Evolutionary conservation across 2,888 invertebrate genomes (phyloP), one percentile per base, ranked within the genome.

Genomic region (Myopa testacea): DNA sequence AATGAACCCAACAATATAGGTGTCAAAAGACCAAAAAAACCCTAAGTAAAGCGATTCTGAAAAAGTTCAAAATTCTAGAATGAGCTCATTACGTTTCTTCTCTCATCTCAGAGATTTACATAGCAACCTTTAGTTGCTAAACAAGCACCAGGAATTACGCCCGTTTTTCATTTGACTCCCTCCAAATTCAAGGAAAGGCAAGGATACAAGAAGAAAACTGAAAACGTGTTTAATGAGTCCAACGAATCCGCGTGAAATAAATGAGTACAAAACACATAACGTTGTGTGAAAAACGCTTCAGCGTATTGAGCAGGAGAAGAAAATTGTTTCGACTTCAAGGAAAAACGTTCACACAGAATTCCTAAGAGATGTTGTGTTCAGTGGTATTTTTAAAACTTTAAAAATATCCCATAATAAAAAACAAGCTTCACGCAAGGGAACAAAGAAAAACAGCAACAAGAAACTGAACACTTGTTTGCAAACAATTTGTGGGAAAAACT

Each of bases 401-500:
- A 55, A 55, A 55, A n/a, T 55, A 55, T n/a, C 55, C 1, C 55
- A 55, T 26, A 26, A 26, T 26, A 55, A 55, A 55, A 55, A 55
- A 55, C 55, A 6, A 55, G 55, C 5, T 55, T 4, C 14, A 55
- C 55, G 10, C n/a, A 55, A 55, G 55, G 14, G 55, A 55, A 55
- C 16, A 14, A 55, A 4, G 14, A n/a, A 55, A 55, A 26, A 26
- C 14, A 10, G 3, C 8, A 50, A 50, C 50, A 8, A 50, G 50
- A 50, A 50, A 16, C 7, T 45, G 45, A 45, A n/a, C 55, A 55
- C 55, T 55, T 55, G 55, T 55, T 55, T 55, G 55, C 16, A 55
- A 55, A 16, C 14, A 55, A n/a, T 55, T 55, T 55, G n/a, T 55
- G 55, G n/a, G 55, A 55, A 55, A 55, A 55, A 55, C 55, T 65